These are phyloP conservation scores for Drosophila bunnanda DNA, from an alignment of 2,888 invertebrate genomes.

Conservation along the genomic window DNA sequence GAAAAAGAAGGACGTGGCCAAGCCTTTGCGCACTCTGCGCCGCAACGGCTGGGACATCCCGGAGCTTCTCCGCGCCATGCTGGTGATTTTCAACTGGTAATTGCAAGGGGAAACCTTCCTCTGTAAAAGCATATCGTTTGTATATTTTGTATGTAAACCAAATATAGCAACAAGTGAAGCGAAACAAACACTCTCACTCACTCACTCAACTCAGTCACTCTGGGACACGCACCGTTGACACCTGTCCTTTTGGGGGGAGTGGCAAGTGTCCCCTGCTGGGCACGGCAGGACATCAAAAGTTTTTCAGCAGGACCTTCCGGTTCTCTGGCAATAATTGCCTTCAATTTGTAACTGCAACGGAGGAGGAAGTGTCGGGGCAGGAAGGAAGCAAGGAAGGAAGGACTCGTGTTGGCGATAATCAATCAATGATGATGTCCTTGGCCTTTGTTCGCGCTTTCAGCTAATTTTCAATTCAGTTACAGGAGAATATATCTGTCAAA, in stretches of 20 bases:
- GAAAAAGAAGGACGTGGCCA: constrained; percentile 54
- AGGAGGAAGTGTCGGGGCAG: constrained; percentile 14
- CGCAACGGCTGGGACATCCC: constrained; percentile 68
- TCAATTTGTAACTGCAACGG: constrained; percentile 39
- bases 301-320: constrained; percentile 8
- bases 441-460: constrained; percentile 7
- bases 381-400: constrained; percentile 13
- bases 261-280: constrained; percentile 9
- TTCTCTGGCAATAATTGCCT: constrained; percentile 24
- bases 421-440: constrained; percentile 17
- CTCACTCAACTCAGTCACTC: neutral
- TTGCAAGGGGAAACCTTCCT: neutral
- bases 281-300: constrained; percentile 34
- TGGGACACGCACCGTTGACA: constrained; percentile 14
- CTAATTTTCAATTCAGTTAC: constrained; percentile 7
- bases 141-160: constrained; percentile 25
- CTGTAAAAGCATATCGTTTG: neutral
- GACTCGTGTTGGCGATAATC: constrained; percentile 19
- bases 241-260: neutral
- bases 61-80: constrained; percentile 42
- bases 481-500: neutral
- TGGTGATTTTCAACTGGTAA: constrained; percentile 63
- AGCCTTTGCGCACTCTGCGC: constrained; percentile 55
- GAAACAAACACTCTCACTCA: constrained; percentile 11
- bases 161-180: constrained; percentile 51